A percentile compares a stretch with the other conserved stretches of the same genome.
These are phyloP conservation scores for Propithecus coquereli DNA, from an alignment of 2,113 vertebrate species.

Conservation along the genomic window DNA sequence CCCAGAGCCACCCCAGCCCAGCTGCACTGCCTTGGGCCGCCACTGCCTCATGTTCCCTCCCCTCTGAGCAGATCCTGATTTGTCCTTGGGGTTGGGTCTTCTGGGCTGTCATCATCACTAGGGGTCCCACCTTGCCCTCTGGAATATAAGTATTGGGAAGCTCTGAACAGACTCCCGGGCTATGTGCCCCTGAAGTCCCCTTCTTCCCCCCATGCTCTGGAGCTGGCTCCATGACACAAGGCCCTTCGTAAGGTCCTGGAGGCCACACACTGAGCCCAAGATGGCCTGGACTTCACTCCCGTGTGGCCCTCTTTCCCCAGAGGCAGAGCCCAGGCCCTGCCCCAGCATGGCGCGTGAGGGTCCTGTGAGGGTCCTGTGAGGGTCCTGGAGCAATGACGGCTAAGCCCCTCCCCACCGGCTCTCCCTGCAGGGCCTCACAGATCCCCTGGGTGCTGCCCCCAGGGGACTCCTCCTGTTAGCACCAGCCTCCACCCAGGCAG, in stretches of 20 bases:
- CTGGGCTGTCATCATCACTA: background rate
- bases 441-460: background rate
- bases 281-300: background rate
- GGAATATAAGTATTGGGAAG: background rate
- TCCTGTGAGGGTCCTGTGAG: background rate
- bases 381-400: background rate
- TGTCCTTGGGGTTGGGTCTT: background rate
- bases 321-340: background rate
- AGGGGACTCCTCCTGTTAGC: background rate
- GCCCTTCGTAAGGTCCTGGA: no score
- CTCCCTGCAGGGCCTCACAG: background rate
- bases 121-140: background rate
- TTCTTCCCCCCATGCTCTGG: background rate
- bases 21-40: background rate
- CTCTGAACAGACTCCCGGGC: background rate
- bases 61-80: background rate
- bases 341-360: background rate
- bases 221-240: background rate
- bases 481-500: background rate
- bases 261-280: background rate
- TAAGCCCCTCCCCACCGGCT: background rate
- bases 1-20: background rate
- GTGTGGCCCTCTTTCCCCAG: background rate
- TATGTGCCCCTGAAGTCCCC: background rate
- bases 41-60: fast-evolving